A percentile compares a stretch with the other conserved stretches of the same genome.
Evolutionary conservation across 2,888 invertebrate species (phyloP).

Genomic region (Campaea margaritaria): DNA sequence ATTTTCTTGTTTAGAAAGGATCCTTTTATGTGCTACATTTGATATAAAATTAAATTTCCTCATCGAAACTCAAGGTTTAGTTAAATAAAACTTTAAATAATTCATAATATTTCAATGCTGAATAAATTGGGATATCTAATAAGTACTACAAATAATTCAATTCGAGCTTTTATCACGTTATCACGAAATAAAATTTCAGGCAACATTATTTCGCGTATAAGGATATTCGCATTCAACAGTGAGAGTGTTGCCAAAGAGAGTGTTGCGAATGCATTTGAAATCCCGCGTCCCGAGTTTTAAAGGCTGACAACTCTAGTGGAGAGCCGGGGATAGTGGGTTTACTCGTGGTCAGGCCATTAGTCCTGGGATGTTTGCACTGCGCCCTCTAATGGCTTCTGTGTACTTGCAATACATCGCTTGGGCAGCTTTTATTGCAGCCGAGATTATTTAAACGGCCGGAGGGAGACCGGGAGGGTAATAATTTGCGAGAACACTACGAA

Average conservation of each 20-base stretch:
- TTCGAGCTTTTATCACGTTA: constrained; percentile 11
- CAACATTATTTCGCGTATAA: constrained; percentile 23
- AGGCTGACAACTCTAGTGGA: constrained; percentile 30
- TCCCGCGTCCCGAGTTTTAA: constrained; percentile 7
- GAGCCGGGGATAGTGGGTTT: constrained; percentile 37
- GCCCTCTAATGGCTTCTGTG: constrained; percentile 55
- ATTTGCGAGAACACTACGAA: constrained; percentile 55
- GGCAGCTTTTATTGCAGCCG: constrained; percentile 66
- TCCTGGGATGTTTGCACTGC: constrained; percentile 59
- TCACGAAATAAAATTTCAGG: neutral
- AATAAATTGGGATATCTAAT: too few species aligned
- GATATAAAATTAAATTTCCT: too few species aligned
- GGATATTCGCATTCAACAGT: constrained; percentile 11
- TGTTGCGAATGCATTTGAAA: constrained; percentile 8
- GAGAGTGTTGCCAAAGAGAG: constrained; percentile 3
- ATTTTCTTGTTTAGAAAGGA: too few species aligned
- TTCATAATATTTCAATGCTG: too few species aligned
- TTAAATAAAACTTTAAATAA: too few species aligned
- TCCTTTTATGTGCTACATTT: too few species aligned
- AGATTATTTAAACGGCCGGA: constrained; percentile 72
- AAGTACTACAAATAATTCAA: constrained; percentile 9
- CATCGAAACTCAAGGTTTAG: too few species aligned
- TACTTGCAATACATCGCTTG: constrained; percentile 67
- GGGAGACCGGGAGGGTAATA: constrained; percentile 51
- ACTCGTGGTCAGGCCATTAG: constrained; percentile 56